Evolutionary conservation across 2,113 vertebrate species (phyloP), one percentile per base, ranked within the genome.

Genomic region (Capricornis sumatraensis): DNA sequence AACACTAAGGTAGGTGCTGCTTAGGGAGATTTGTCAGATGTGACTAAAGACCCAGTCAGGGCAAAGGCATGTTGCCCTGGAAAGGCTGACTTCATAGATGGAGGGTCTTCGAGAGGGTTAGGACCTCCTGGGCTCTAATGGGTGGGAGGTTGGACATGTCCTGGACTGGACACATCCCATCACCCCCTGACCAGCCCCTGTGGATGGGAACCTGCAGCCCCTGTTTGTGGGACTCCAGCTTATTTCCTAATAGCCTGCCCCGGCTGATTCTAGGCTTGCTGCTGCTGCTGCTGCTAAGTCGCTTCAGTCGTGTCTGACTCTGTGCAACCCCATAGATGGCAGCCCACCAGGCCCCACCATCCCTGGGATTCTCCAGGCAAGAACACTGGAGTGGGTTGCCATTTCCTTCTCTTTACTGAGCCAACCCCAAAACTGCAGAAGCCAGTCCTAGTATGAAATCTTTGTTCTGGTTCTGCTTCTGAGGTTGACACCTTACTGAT

Each of bases 161-260:
- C 71, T 43, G 71, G 71, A 27, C 67, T 43, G 23, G 71, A 76
- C 71, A 76, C 23, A 76, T 25, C 40, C 40, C 23, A 15, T 76
- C 40, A 43, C 23, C 12, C 71, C 40, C 40, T 43, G 40, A 27
- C 36, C 23, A 7, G 21, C 36, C 36, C 7, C 60, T 50, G 7
- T 7, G 7, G 28, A 76, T 27, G 14, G 23, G 2, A 33, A 74
- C 23, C 14, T 43, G 30, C 13, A 52, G 25, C 7, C 33, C 30
- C 10, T 17, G 8, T 25, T 16, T 9, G 0, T 1, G 7, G 47
- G 2, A 7, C 16, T n/a, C 58, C 16, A 67, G n/a, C 30, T 76
- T 33, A 1, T 45, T 57, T 36, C 40, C 30, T 5, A 9, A n/a
- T 0, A 6, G 7, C 40, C 19, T 12, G 28, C 15, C 5, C 5